Percentiles rank a stretch among this genome's conserved stretches.
Evolutionary conservation across 30 jellyfish, hydroid and myxozoan species (phyloP).

Genomic region (Morbakka virulenta): DNA sequence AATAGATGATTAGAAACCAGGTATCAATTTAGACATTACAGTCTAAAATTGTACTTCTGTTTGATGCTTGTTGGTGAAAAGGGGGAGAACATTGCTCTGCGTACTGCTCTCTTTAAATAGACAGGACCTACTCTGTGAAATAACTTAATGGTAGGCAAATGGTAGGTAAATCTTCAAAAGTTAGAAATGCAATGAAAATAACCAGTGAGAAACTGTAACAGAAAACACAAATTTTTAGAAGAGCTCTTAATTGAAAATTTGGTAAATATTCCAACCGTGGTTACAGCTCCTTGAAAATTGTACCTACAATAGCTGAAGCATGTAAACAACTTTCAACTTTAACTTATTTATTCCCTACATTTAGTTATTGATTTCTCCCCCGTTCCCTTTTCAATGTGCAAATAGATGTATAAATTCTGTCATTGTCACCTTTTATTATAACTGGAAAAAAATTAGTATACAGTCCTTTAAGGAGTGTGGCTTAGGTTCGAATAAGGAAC

Average conservation of each 20-base stretch:
- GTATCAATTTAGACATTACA: constrained; percentile 17
- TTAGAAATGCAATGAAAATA: constrained; percentile 24
- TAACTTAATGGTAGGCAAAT: too few relatives aligned
- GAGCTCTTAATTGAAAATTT: constrained; percentile 13
- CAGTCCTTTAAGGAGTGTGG: too few relatives aligned
- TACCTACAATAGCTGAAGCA: constrained; percentile 26
- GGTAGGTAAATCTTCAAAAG: constrained; percentile 4
- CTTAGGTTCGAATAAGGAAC: too few relatives aligned
- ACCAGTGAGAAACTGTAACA: not conserved
- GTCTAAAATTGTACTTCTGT: constrained; percentile 17
- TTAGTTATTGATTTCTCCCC: too few relatives aligned
- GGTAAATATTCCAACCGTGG: not conserved
- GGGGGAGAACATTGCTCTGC: constrained; percentile 30
- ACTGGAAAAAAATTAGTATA: too few relatives aligned
- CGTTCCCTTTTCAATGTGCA: too few relatives aligned
- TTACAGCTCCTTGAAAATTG: constrained; percentile 14
- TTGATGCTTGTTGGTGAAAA: constrained; percentile 8
- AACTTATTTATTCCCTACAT: too few relatives aligned
- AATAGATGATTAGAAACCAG: constrained; percentile 38
- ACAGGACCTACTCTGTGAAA: constrained; percentile 38
- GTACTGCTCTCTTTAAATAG: constrained; percentile 5
- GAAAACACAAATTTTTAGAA: constrained; percentile 24
- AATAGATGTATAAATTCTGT: too few relatives aligned
- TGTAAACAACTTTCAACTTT: too few relatives aligned
- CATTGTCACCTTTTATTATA: too few relatives aligned